Conservation (phyloP, 1,140 invertebrate species). For the Zaprionus camerounensis region DNA sequence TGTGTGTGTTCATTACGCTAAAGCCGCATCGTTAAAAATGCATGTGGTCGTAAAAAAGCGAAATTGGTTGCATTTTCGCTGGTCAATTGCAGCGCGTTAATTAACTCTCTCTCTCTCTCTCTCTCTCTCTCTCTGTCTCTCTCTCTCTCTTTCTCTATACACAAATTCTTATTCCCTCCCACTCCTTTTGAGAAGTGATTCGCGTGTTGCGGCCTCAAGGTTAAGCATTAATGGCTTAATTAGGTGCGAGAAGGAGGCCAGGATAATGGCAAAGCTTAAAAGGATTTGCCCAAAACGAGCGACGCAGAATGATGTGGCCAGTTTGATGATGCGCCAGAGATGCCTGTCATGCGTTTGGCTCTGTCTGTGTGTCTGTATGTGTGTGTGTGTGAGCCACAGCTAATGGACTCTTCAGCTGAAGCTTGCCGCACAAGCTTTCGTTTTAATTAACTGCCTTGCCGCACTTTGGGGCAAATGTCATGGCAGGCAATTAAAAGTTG, state of each 20-base stretch:
- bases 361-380: background rate
- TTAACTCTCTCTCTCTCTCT: slow-evolving; percentile 7
- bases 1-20: slow-evolving; percentile 10
- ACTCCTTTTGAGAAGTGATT: too few species aligned
- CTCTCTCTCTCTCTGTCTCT: too few species aligned
- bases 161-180: background rate
- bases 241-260: slow-evolving; percentile 27
- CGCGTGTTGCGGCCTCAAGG: slow-evolving; percentile 1
- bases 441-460: slow-evolving; percentile 38
- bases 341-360: background rate
- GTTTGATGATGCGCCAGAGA: slow-evolving; percentile 6
- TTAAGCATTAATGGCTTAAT: slow-evolving; percentile 33
- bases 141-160: background rate
- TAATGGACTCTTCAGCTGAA: slow-evolving; percentile 4
- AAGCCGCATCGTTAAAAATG: slow-evolving; percentile 35
- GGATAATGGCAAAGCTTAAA: slow-evolving; percentile 24
- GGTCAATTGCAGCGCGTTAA: slow-evolving; percentile 40
- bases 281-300: slow-evolving; percentile 14
- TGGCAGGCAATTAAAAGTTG: slow-evolving; percentile 40
- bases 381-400: background rate
- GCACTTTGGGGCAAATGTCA: slow-evolving; percentile 14
- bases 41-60: slow-evolving; percentile 10
- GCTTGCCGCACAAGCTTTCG: background rate
- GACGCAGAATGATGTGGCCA: slow-evolving; percentile 19
- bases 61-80: slow-evolving; percentile 12